These are phyloP conservation scores for Liparis tanakae DNA, from an alignment of 2,797 vertebrate genomes.

Conservation along the genomic window DNA sequence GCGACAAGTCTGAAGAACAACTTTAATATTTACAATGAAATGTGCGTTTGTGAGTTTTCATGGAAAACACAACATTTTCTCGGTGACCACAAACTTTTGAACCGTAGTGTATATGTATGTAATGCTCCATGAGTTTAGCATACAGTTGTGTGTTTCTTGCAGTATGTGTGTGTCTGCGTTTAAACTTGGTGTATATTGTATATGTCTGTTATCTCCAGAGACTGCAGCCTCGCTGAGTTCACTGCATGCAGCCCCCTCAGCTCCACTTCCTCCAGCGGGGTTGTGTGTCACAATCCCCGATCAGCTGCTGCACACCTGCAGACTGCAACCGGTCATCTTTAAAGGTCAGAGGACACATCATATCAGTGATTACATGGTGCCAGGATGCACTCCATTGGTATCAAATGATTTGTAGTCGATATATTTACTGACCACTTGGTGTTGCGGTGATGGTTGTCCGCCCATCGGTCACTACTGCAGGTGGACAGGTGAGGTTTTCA, in stretches of 20 bases:
- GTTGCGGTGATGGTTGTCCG: slow-evolving; percentile 8
- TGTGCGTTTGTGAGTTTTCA: too few relatives aligned
- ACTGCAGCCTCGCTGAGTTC: slow-evolving; percentile 72
- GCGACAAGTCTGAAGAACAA: too few relatives aligned
- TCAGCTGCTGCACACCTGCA: slow-evolving; percentile 91
- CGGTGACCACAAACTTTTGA: too few relatives aligned
- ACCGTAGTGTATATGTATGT: too few relatives aligned
- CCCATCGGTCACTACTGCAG: slow-evolving; percentile 22
- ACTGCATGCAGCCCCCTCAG: slow-evolving; percentile 81
- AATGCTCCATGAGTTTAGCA: neutral
- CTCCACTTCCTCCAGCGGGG: slow-evolving; percentile 73
- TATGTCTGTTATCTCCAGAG: slow-evolving; percentile 75
- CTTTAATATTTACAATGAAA: too few relatives aligned
- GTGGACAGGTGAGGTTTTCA: slow-evolving; percentile 29
- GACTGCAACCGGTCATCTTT: slow-evolving; percentile 94
- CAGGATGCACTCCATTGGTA: neutral
- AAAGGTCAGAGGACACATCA: slow-evolving; percentile 84
- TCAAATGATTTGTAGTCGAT: neutral
- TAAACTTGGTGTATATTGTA: neutral
- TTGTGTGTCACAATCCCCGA: slow-evolving; percentile 92
- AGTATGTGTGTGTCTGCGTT: slow-evolving; percentile 6
- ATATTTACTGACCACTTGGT: slow-evolving; percentile 8
- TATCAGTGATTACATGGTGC: too few relatives aligned
- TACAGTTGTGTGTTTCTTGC: neutral
- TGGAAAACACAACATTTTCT: too few relatives aligned